Evolutionary conservation across 2,113 vertebrate species (phyloP).

Genomic region (Oryzias javanicus): DNA sequence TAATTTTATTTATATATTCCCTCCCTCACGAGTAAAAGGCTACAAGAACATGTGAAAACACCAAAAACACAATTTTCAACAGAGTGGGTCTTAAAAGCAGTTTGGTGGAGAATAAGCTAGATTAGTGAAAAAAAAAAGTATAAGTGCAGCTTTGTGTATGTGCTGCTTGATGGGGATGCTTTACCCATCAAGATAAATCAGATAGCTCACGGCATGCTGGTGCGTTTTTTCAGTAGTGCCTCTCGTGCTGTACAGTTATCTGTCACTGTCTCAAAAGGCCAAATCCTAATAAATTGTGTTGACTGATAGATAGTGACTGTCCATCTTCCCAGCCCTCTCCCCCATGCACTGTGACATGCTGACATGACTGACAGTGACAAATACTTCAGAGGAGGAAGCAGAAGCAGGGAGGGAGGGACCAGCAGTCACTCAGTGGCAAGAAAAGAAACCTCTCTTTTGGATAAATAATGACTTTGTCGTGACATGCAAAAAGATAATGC

Average conservation of each 20-base stretch:
- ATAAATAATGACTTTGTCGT: slow-evolving; percentile 15
- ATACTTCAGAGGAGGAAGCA: slow-evolving; percentile 4
- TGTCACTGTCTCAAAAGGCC: slow-evolving; percentile 43
- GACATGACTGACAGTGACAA: slow-evolving; percentile 50
- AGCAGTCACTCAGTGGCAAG: slow-evolving; percentile 14
- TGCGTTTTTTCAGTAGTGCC: neutral
- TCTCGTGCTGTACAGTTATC: slow-evolving; percentile 12
- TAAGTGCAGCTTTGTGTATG: slow-evolving; percentile 1
- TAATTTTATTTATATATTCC: too few species aligned
- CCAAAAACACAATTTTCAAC: too few species aligned
- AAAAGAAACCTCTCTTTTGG: slow-evolving; percentile 14
- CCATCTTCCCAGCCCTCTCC: slow-evolving; percentile 35
- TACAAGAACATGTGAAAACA: too few species aligned
- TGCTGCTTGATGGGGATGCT: slow-evolving; percentile 2
- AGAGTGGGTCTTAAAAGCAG: too few species aligned
- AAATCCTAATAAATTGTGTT: slow-evolving; percentile 49
- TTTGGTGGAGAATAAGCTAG: too few species aligned
- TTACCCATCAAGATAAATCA: slow-evolving; percentile 27
- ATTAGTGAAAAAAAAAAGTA: neutral
- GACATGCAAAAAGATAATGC: neutral
- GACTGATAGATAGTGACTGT: slow-evolving; percentile 53
- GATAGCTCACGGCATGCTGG: slow-evolving; percentile 12
- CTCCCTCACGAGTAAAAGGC: too few species aligned
- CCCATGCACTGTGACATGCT: slow-evolving; percentile 28
- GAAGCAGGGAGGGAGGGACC: neutral